Evolutionary conservation across 2,797 vertebrate species (phyloP).

Genomic region (Eidolon dupreanum): DNA sequence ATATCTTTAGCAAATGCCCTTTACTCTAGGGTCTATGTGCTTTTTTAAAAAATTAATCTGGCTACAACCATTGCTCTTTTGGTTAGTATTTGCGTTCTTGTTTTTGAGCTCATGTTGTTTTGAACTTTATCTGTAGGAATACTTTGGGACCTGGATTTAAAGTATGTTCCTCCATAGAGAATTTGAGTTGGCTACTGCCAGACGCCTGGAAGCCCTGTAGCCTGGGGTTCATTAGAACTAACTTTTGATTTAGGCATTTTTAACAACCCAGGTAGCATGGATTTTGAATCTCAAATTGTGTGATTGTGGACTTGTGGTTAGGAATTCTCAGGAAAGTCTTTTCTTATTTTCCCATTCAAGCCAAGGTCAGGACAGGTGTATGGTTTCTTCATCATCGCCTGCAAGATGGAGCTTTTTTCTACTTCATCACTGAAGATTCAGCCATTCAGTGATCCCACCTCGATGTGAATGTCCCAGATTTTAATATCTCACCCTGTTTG

Average conservation of each 20-base stretch:
- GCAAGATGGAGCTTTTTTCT: neutral
- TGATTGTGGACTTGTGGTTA: conserved; percentile 51
- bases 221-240: conserved; percentile 64
- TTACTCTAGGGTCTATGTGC: neutral
- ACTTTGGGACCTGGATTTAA: conserved; percentile 12
- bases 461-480: neutral
- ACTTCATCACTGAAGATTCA: neutral
- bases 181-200: conserved; percentile 22
- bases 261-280: neutral
- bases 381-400: neutral
- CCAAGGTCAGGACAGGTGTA: neutral
- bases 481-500: neutral
- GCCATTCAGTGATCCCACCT: neutral
- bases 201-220: conserved; percentile 26
- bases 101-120: conserved; percentile 38
- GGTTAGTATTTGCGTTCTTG: neutral
- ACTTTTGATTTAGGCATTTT: conserved; percentile 61
- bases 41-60: neutral
- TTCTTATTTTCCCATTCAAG: conserved; percentile 33
- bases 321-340: conserved; percentile 32
- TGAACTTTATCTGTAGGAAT: conserved; percentile 51
- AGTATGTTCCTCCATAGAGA: conserved; percentile 22
- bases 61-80: neutral
- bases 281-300: conserved; percentile 54
- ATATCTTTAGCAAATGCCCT: neutral